Evolutionary conservation across 2,888 invertebrate genomes (phyloP), one percentile per base, ranked within the genome.

Genomic region (Ormyrus labotus): DNA sequence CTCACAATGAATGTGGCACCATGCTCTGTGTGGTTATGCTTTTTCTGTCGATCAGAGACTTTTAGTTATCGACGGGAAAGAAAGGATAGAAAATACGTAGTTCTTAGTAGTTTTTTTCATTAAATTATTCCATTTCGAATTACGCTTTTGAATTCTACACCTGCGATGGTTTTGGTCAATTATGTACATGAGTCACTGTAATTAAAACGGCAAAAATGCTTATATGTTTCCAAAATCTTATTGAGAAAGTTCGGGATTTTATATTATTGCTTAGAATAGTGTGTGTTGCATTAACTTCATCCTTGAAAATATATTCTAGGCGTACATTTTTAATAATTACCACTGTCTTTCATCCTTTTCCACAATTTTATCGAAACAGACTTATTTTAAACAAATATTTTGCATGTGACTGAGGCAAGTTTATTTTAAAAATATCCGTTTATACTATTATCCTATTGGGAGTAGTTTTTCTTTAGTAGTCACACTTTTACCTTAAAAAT

Each of bases 21-120:
- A 86, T 88, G 86, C 87, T 87, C 84, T 86, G 84, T 88, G 86
- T 87, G 78, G 71, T 84, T 87, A 87, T 87, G 88, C 89, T 88
- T 90, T 87, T 85, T 65, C 60, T 78, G 76, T 80, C 67, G 9
- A 67, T 63, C 57, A 19, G 48, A 51, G 48, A n/a, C 13, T 55
- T 60, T 69, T 53, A 53, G n/a, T 67, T 45, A 34, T 67, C 47
- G 11, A 50, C 65, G 5, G 9, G 45, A 76, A 11, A n/a, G 45
- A 76, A 11, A 13, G 51, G 6, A 51, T 60, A 71, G 60, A 60
- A 5, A 19, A 19, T 45, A 13, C 34, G 34, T 51, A 68, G 60
- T 68, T 0, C 13, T 48, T 50, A 6, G 8, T 58, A 60, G 60
- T 72, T 65, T 57, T 11, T 67, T 51, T 2, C 2, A 74, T 53